Percentiles rank a stretch among this genome's conserved stretches.
phyloP scores from a whole-genome alignment of 2,888 invertebrate species.

The Acleris sparsana region DNA sequence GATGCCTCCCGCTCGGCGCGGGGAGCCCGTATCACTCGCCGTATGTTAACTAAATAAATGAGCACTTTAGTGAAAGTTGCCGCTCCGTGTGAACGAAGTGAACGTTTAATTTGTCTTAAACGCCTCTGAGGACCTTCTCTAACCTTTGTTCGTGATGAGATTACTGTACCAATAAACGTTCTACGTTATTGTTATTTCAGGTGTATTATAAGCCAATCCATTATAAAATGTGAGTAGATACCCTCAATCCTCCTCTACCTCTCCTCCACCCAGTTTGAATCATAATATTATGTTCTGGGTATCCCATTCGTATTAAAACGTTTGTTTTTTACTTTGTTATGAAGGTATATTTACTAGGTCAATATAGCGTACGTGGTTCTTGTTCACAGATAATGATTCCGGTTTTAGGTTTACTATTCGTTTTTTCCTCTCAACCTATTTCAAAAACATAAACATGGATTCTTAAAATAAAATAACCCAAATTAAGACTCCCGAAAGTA shows the following conservation, averaged over 20 bases:
- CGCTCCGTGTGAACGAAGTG: slow-evolving; percentile 49
- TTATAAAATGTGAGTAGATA: background rate
- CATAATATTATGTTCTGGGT: too few species aligned
- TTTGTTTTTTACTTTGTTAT: too few species aligned
- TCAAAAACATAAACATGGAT: too few species aligned
- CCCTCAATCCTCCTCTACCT: too few species aligned
- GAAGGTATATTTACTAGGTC: too few species aligned
- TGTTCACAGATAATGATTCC: too few species aligned
- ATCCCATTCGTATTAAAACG: too few species aligned
- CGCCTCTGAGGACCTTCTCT: slow-evolving; percentile 45
- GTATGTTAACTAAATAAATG: slow-evolving; percentile 53
- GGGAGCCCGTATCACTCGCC: slow-evolving; percentile 36
- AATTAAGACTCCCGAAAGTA: too few species aligned
- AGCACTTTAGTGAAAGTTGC: slow-evolving; percentile 59
- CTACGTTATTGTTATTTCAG: slow-evolving; percentile 17
- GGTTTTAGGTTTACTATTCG: too few species aligned
- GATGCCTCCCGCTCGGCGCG: slow-evolving; percentile 28
- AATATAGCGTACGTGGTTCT: too few species aligned
- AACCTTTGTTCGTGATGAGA: slow-evolving; percentile 37
- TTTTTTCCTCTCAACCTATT: too few species aligned
- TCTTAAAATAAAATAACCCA: too few species aligned
- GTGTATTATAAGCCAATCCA: slow-evolving; percentile 3
- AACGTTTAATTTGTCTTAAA: slow-evolving; percentile 56
- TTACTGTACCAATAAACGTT: slow-evolving; percentile 37
- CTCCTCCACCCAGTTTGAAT: background rate